phyloP scores from a whole-genome alignment of 2,113 vertebrate species.

The Elaphurus davidianus region DNA sequence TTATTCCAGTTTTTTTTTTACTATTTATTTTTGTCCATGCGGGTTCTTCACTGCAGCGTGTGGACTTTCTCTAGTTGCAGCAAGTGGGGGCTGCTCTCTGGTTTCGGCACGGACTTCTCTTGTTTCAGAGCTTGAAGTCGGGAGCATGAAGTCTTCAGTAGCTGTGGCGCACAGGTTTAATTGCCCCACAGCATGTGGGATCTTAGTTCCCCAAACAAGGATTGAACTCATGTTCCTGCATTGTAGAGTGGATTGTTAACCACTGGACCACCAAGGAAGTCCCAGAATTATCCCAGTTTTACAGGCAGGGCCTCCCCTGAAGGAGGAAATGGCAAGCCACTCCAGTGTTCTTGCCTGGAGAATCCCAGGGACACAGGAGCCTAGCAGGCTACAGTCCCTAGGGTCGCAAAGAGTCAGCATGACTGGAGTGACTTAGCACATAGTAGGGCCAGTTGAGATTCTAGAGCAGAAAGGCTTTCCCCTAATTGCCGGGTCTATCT shows the following conservation, averaged over 20 bases:
- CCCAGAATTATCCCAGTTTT: not conserved
- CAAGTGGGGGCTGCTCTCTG: not conserved
- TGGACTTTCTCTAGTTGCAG: not conserved
- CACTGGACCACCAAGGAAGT: not conserved
- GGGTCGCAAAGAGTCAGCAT: fast-evolving
- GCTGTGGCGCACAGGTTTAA: not conserved
- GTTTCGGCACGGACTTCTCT: not conserved
- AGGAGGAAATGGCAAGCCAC: not conserved
- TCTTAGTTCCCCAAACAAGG: not conserved
- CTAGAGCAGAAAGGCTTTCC: not conserved
- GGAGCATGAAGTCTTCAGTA: not conserved
- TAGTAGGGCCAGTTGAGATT: not conserved
- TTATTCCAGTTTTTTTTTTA: not conserved
- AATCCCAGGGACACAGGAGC: not conserved
- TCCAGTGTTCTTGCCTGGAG: not conserved
- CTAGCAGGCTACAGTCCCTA: not conserved
- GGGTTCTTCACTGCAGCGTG: not conserved
- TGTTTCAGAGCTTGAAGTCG: not conserved
- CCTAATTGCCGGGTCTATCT: not conserved
- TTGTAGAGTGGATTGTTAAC: not conserved
- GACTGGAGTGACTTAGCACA: not conserved
- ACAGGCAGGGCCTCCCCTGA: not conserved
- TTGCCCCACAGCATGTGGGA: not conserved
- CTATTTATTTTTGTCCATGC: not conserved
- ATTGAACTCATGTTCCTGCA: not conserved